Evolutionary conservation across 2,888 invertebrate genomes (phyloP).

Genomic region (Timandra comae): DNA sequence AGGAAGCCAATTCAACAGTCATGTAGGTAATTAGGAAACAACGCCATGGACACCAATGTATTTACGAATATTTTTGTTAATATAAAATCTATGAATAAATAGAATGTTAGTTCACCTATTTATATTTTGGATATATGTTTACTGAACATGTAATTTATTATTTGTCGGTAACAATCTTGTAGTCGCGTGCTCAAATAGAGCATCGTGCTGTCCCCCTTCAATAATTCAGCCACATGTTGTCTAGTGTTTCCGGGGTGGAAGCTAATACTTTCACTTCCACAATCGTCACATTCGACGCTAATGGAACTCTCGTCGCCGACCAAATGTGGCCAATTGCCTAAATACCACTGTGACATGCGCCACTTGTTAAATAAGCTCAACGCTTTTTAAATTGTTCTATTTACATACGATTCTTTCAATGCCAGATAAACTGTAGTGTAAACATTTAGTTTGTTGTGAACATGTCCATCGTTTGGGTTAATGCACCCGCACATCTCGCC

Average conservation of each 20-base stretch:
- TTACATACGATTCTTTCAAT: conserved; percentile 48
- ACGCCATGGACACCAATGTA: too few relatives aligned
- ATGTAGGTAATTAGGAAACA: too few relatives aligned
- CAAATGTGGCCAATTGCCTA: conserved; percentile 14
- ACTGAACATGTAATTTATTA: too few relatives aligned
- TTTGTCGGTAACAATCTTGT: conserved; percentile 5
- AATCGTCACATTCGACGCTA: conserved; percentile 4
- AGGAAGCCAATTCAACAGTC: too few relatives aligned
- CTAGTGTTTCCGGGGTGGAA: conserved; percentile 29
- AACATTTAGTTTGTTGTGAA: conserved; percentile 44
- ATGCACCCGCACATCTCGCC: conserved; percentile 51
- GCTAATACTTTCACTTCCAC: conserved; percentile 20
- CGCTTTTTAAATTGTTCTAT: conserved; percentile 47
- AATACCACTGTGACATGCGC: conserved; percentile 18
- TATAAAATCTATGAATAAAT: too few relatives aligned
- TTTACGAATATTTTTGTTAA: too few relatives aligned
- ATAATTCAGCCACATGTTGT: conserved; percentile 33
- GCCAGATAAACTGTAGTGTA: conserved; percentile 42
- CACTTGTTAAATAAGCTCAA: conserved; percentile 32
- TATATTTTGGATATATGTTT: too few relatives aligned
- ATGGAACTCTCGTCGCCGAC: conserved; percentile 10
- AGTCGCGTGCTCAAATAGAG: conserved; percentile 32
- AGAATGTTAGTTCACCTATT: too few relatives aligned
- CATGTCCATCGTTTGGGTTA: conserved; percentile 44
- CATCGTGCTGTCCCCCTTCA: conserved; percentile 25